Base-by-base conservation (phyloP, 1,140 invertebrate genomes). In the Antheraea pernyi region DNA sequence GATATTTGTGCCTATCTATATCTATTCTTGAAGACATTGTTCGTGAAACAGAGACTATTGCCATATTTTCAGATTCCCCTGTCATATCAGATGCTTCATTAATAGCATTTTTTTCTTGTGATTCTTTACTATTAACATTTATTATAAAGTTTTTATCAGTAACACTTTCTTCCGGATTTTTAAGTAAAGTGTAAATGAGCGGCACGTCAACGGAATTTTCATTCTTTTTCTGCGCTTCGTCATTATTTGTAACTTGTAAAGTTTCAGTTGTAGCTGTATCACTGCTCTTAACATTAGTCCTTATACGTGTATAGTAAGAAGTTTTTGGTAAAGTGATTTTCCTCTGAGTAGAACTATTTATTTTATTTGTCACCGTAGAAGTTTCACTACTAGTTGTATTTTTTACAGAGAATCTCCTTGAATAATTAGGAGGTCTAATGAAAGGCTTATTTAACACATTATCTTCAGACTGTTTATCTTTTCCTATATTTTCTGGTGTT, bases 231-330 rank as follows among this genome's bases (percentile, higher is more conserved):
- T 81, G 80, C 18, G 74, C 78, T 10, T 69, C 60, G 58, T 79
- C 75, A 63, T 68, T 62, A 59, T 22, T 79, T 30, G 59, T 53
- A 60, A 73, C 70, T 67, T 67, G 76, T 62, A 37, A 46, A n/a
- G 68, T 48, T 69, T 78, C 75, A 9, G 74, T 77, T 19, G 77
- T 78, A 36, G 80, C 70, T 19, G 73, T 75, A 66, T 65, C 70
- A 19, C 68, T 72, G 67, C 74, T 81, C 39, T 80, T 84, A 0
- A 65, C 19, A 65, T 78, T 85, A 71, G 76, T 88, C 74, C 81
- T 82, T 69, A 81, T 69, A 53, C 84, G 80, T 53, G 83, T 81
- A 73, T 91, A 89, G 78, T 86, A 91, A 59, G 87, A 82, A 7
- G 89, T 88, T 69, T 80, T 86, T 18, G 84, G 84, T 69, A 91